Conservation (phyloP, 2,113 vertebrate species). For the Eonycteris spelaea region DNA sequence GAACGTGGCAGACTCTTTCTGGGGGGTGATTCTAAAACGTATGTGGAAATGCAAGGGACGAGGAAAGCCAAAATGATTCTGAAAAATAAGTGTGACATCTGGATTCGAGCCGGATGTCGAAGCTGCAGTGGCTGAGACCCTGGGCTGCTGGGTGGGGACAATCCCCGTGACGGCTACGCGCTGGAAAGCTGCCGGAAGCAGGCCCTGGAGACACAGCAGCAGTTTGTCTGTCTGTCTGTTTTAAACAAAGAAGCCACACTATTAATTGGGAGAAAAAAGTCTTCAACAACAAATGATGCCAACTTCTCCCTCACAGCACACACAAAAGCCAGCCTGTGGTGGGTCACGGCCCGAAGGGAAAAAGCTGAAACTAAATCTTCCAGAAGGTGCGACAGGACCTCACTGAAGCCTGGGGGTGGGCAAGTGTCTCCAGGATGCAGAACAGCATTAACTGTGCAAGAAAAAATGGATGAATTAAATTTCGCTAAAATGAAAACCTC, state of each 20-base stretch:
- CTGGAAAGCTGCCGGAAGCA: not conserved
- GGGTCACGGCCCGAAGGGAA: not conserved
- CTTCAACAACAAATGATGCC: not conserved
- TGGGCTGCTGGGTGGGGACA: not conserved
- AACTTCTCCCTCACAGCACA: not conserved
- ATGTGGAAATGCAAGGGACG: not conserved
- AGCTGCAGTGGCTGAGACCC: too few relatives aligned
- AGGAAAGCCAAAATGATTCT: not conserved
- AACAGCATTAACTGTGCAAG: not conserved
- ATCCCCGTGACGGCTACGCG: too few relatives aligned
- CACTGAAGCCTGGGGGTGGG: too few relatives aligned
- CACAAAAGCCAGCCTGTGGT: not conserved
- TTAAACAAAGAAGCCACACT: not conserved
- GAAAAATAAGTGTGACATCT: not conserved
- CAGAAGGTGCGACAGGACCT: not conserved
- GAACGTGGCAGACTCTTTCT: too few relatives aligned
- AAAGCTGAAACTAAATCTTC: not conserved
- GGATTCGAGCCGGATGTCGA: too few relatives aligned
- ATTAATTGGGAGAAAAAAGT: not conserved
- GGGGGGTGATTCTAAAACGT: too few relatives aligned
- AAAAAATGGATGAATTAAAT: not conserved
- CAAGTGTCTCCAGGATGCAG: not conserved
- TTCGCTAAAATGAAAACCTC: not conserved
- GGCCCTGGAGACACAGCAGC: not conserved
- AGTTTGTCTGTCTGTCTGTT: not conserved